Conservation (phyloP, 1,140 invertebrate genomes). For the Drosophila nannoptera region DNA sequence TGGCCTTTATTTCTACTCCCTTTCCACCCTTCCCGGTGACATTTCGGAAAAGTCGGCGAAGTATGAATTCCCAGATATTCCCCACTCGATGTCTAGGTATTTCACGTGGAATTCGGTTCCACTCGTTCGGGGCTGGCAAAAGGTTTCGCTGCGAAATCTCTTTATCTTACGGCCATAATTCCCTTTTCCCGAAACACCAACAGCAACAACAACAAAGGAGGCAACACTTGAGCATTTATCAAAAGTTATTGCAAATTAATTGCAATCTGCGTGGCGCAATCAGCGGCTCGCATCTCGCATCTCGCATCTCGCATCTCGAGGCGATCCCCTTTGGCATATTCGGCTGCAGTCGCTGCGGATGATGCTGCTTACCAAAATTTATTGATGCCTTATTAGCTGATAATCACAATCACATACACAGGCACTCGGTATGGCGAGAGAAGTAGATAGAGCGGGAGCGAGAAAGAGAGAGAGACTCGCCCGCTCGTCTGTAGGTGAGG, state of each 20-base stretch:
- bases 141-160: slow-evolving; percentile 33
- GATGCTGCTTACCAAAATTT: slow-evolving; percentile 55
- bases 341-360: slow-evolving; percentile 15
- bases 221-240: slow-evolving; percentile 65
- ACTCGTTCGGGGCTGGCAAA: too few species aligned
- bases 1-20: slow-evolving; percentile 27
- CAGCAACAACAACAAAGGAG: slow-evolving; percentile 8
- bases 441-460: neutral
- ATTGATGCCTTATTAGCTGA: slow-evolving; percentile 72
- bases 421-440: neutral
- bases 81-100: too few species aligned
- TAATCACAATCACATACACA: slow-evolving; percentile 66
- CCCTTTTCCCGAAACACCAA: slow-evolving; percentile 46
- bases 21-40: neutral
- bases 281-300: slow-evolving; percentile 57
- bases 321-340: slow-evolving; percentile 57
- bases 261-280: slow-evolving; percentile 61
- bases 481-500: neutral
- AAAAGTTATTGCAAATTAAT: slow-evolving; percentile 78
- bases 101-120: too few species aligned
- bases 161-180: slow-evolving; percentile 66
- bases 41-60: neutral
- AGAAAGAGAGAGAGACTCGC: neutral
- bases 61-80: too few species aligned
- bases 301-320: slow-evolving; percentile 57